Percentiles rank a stretch among this genome's conserved stretches.
phyloP scores from a whole-genome alignment of 2,888 invertebrate species.

The Hydrotaea diabolus region DNA sequence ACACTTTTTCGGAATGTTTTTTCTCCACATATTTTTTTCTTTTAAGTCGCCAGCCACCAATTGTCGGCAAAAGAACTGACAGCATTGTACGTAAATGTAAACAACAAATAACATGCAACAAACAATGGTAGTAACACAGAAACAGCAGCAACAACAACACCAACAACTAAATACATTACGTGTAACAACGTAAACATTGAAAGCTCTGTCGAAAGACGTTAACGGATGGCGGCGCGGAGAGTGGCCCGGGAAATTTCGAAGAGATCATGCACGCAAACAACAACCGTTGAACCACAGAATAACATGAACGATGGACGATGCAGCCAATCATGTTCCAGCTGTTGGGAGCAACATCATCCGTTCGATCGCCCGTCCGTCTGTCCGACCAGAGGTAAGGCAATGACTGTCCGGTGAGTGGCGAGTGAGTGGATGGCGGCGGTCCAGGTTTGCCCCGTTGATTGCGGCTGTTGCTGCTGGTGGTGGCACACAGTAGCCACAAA shows the following conservation, averaged over 20 bases:
- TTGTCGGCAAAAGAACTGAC: slow-evolving; percentile 53
- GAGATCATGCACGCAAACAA: slow-evolving; percentile 35
- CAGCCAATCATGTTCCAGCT: slow-evolving; percentile 49
- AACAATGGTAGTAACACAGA: slow-evolving; percentile 56
- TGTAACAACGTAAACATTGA: not conserved
- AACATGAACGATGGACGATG: slow-evolving; percentile 29
- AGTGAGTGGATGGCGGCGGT: slow-evolving; percentile 69
- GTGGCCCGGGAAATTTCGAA: not conserved
- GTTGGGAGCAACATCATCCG: slow-evolving; percentile 7
- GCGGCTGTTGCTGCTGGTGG: slow-evolving; percentile 64
- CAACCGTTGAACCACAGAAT: slow-evolving; percentile 41
- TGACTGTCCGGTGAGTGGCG: not conserved
- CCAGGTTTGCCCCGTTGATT: slow-evolving; percentile 40
- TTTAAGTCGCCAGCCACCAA: slow-evolving; percentile 16
- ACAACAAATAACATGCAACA: slow-evolving; percentile 60
- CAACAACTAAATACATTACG: slow-evolving; percentile 23
- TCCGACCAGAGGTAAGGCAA: not conserved
- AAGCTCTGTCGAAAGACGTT: not conserved
- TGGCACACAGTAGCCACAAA: slow-evolving; percentile 66
- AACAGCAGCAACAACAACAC: slow-evolving; percentile 39
- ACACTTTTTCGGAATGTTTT: not conserved
- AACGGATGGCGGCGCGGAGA: too few species aligned
- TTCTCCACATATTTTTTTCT: not conserved
- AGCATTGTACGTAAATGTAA: slow-evolving; percentile 50
- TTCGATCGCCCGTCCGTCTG: not conserved